Evolutionary conservation across 2,888 invertebrate species (phyloP), one percentile per base, ranked within the genome.

Genomic region (Orchesella flavescens): DNA sequence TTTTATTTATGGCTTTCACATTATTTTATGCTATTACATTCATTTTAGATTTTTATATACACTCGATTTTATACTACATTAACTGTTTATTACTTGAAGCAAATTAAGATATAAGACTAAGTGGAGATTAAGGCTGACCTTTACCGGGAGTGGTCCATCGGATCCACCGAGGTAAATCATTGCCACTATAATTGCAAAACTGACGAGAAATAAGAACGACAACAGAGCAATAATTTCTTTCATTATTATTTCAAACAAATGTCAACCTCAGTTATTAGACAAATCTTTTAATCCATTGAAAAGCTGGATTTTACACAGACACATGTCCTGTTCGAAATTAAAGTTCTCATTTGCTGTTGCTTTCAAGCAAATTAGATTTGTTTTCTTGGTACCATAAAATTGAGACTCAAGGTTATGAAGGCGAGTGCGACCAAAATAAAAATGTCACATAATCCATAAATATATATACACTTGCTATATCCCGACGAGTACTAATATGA

Each of bases 151-250:
- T 34, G 34, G 34, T 34, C 34, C 34, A 44, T 68, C 46, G 2
- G 57, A 43, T 1, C 66, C 76, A 7, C 76, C 76, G 53, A 76
- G 66, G 17, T 63, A 76, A 3, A 76, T 43, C 17, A 76, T 66
- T 23, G 65, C 23, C 21, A 76, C 66, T 23, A 76, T 76, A 21
- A 76, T 76, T 7, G 76, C 46, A 49, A 76, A 44, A 10, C 66
- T 66, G 24, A 76, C 66, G 17, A 76, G 19, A 15, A 76, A 43
- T 49, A 76, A 17, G 55, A 55, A 61, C 17, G 76, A 65, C 24
- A 76, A 23, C 9, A 76, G 23, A 21, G 61, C 34, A 24, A 76
- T 76, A 34, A 65, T 66, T 53, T 76, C 76, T 17, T 76, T 76
- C 76, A 76, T 76, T 43, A 19, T 19, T 57, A 17, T 57, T 57